A percentile compares a stretch with the other conserved stretches of the same genome.
These are phyloP conservation scores for Chaetodon auriga DNA, from an alignment of 2,113 vertebrate species.

Conservation along the genomic window DNA sequence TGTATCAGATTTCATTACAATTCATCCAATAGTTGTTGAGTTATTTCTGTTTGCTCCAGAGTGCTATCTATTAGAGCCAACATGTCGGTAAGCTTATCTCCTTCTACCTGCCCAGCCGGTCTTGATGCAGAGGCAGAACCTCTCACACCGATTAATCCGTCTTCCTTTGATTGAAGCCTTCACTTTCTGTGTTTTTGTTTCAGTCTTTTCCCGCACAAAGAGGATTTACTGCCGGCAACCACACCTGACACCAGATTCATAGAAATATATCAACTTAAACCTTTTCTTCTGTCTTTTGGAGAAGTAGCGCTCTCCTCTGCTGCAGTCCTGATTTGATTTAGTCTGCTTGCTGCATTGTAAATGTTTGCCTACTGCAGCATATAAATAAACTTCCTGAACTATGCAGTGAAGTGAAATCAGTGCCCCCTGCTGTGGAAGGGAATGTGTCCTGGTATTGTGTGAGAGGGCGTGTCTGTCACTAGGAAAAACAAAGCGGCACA, in stretches of 20 bases:
- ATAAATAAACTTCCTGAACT: conserved; percentile 28
- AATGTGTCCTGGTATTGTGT: conserved; percentile 52
- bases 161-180: accelerated
- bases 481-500: conserved; percentile 27
- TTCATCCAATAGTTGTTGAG: not conserved
- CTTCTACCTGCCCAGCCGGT: not conserved
- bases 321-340: not conserved
- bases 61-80: not conserved
- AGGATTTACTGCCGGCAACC: not conserved
- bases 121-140: not conserved
- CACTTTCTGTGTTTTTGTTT: not conserved
- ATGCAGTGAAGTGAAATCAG: conserved; percentile 2
- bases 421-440: conserved; percentile 24
- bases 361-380: not conserved
- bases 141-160: conserved; percentile 18
- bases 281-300: not conserved
- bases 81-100: not conserved
- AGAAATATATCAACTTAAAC: not conserved
- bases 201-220: not conserved
- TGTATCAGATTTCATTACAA: not conserved
- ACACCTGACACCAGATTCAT: not conserved
- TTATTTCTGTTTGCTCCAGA: not conserved
- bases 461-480: conserved; percentile 43
- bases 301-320: not conserved
- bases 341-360: not conserved